Percentiles rank a stretch among this genome's conserved stretches.
Conservation (phyloP, 2,113 vertebrate genomes). For the Cyprinodon variegatus region DNA sequence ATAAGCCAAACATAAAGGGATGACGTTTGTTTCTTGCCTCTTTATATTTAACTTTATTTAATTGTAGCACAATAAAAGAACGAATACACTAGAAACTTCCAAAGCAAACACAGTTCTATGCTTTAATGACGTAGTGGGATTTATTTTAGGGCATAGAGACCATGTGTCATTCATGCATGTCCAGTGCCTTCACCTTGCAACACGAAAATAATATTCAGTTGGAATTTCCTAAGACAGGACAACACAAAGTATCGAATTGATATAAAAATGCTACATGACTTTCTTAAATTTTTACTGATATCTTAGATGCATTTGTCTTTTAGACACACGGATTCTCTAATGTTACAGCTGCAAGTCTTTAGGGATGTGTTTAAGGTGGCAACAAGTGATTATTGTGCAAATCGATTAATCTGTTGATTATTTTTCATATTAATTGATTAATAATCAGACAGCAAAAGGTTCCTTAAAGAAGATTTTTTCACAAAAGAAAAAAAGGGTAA, state of each 20-base stretch:
- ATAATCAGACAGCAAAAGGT: too few relatives aligned
- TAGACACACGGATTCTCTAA: too few relatives aligned
- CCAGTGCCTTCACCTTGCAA: slow-evolving; percentile 19
- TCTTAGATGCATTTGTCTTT: too few relatives aligned
- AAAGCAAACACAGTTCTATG: slow-evolving; percentile 2
- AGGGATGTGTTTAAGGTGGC: too few relatives aligned
- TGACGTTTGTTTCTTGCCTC: slow-evolving; percentile 3
- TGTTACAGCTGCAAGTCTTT: too few relatives aligned
- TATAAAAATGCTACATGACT: neutral
- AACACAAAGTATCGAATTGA: neutral
- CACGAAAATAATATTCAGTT: neutral
- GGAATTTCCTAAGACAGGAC: neutral
- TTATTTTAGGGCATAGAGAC: slow-evolving; percentile 49
- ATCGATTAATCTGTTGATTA: too few relatives aligned
- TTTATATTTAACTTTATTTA: slow-evolving; percentile 4
- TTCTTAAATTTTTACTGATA: neutral
- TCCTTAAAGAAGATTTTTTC: too few relatives aligned
- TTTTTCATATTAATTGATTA: too few relatives aligned
- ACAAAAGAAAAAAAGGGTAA: too few relatives aligned
- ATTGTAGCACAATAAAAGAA: slow-evolving; percentile 10
- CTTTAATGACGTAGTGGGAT: slow-evolving; percentile 28
- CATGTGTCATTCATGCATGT: slow-evolving; percentile 49
- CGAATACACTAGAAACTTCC: slow-evolving; percentile 26
- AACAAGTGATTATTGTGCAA: too few relatives aligned
- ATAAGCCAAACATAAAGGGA: slow-evolving; percentile 4